phyloP scores from a whole-genome alignment of 2,797 vertebrate genomes.

The Aphelocoma californica region DNA sequence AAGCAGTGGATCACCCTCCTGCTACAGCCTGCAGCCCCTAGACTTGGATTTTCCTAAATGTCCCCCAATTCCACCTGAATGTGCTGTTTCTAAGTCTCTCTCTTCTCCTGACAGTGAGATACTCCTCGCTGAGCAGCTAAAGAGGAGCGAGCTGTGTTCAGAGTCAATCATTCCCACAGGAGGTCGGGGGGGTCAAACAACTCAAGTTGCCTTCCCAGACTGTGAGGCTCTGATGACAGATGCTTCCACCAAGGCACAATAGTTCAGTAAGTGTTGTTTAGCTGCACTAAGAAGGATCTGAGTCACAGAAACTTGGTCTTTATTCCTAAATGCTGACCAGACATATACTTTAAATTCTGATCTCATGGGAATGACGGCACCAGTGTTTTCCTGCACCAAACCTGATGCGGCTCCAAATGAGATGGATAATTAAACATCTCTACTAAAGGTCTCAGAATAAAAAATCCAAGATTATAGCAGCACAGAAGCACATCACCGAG shows the following conservation, averaged over 20 bases:
- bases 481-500: neutral
- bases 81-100: neutral
- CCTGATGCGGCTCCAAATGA: neutral
- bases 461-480: neutral
- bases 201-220: neutral
- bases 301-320: neutral
- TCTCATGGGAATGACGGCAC: neutral
- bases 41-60: neutral
- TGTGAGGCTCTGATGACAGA: neutral
- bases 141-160: neutral
- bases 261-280: neutral
- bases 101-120: neutral
- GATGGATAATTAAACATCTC: neutral
- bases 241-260: neutral
- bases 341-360: neutral
- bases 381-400: neutral
- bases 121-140: neutral
- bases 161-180: neutral
- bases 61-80: neutral
- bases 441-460: neutral
- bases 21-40: neutral
- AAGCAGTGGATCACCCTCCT: rapidly evolving
- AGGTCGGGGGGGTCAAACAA: neutral
- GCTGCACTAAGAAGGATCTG: neutral
- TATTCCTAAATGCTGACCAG: neutral